Evolutionary conservation across 2,888 invertebrate genomes (phyloP).

Genomic region (Carpatolechia fugitivella): DNA sequence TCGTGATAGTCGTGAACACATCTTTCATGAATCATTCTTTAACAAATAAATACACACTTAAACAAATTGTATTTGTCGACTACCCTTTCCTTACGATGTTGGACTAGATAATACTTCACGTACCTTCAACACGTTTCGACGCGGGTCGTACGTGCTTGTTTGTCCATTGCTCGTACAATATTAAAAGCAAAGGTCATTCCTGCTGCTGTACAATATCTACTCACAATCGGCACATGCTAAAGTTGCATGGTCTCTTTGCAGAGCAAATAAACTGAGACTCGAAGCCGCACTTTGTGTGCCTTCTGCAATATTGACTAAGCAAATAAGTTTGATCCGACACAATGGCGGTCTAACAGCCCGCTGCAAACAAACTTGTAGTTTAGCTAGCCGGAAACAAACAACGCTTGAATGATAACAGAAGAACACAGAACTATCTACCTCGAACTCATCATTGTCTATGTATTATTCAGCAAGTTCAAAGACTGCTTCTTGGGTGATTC

Average conservation of each 20-base stretch:
- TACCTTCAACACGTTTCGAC: conserved; percentile 1
- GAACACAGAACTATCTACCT: neutral
- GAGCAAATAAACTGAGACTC: conserved; percentile 56
- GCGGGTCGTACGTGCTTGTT: neutral
- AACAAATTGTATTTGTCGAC: neutral
- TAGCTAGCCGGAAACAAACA: conserved; percentile 25
- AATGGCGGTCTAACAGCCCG: conserved; percentile 31
- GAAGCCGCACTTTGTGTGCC: conserved; percentile 46
- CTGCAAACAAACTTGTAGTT: conserved; percentile 27
- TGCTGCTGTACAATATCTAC: conserved; percentile 47
- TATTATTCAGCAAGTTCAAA: no score
- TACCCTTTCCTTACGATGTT: neutral
- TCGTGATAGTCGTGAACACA: neutral
- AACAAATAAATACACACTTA: neutral
- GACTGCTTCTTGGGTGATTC: no score
- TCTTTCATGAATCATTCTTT: neutral
- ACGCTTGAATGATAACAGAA: conserved; percentile 6
- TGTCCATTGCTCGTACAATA: conserved; percentile 7
- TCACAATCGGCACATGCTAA: conserved; percentile 63
- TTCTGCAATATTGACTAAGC: conserved; percentile 52
- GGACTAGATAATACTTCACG: neutral
- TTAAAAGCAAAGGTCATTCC: conserved; percentile 7
- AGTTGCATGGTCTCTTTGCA: conserved; percentile 68
- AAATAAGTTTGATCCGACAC: conserved; percentile 38
- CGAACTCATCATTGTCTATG: neutral